A percentile compares a stretch with the other conserved stretches of the same genome.
phyloP scores from a whole-genome alignment of 2,113 vertebrate genomes.

The Solenodon paradoxus region DNA sequence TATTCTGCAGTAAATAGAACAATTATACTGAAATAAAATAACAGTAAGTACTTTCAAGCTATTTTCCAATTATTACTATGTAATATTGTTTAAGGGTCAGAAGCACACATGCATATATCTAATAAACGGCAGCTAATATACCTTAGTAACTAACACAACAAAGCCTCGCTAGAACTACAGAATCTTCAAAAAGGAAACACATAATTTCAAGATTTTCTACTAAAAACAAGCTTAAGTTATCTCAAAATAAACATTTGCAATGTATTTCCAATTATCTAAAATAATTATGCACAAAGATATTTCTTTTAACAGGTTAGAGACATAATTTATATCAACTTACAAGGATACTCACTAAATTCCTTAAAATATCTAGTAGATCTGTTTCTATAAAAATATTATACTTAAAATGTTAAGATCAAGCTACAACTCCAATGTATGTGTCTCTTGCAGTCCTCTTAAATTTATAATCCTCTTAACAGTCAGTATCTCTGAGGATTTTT shows the following conservation, averaged over 20 bases:
- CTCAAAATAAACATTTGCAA: constrained; percentile 21
- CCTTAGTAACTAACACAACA: not conserved
- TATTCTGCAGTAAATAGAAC: not conserved
- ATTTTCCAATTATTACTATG: not conserved
- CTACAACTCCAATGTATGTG: not conserved
- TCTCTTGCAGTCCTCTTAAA: not conserved
- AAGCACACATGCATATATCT: not conserved
- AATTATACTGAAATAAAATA: not conserved
- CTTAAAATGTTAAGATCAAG: constrained; percentile 1
- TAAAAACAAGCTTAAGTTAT: not conserved
- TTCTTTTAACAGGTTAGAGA: not conserved
- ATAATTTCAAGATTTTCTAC: not conserved
- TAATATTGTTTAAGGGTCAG: not conserved
- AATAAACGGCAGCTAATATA: not conserved
- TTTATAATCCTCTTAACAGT: not conserved
- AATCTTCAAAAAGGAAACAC: constrained; percentile 6
- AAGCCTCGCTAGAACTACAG: not conserved
- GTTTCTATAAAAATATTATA: constrained; percentile 1
- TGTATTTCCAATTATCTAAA: not conserved
- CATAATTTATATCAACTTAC: not conserved
- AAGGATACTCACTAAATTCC: constrained; percentile 17
- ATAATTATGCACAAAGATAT: not conserved
- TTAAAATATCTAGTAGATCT: not conserved
- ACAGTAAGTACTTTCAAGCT: not conserved
- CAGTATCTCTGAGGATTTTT: not conserved